These are phyloP conservation scores for Eupithecia centaureata DNA, from an alignment of 2,888 invertebrate genomes.

Conservation along the genomic window DNA sequence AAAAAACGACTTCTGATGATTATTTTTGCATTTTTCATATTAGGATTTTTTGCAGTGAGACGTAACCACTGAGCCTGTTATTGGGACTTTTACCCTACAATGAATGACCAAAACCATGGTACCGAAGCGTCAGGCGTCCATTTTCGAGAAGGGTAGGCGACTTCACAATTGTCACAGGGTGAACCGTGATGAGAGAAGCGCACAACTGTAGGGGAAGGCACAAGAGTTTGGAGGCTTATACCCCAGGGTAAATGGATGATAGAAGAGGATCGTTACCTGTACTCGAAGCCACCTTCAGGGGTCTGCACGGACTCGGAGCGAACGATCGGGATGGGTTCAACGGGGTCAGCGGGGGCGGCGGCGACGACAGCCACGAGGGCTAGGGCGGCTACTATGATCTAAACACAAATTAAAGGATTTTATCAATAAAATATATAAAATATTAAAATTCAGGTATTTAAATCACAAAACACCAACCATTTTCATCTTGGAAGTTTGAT, in stretches of 20 bases:
- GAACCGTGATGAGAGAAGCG: neutral
- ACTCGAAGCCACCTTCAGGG: constrained; percentile 64
- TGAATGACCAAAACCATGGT: neutral
- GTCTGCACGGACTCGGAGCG: constrained; percentile 53
- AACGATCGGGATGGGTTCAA: constrained; percentile 53
- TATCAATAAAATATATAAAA: constrained; percentile 1
- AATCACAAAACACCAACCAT: constrained; percentile 62
- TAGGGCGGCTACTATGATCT: constrained; percentile 56
- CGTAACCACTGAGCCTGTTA: neutral
- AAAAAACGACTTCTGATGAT: no score
- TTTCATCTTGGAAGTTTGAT: constrained; percentile 70
- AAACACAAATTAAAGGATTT: constrained; percentile 12
- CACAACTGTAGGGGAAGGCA: neutral
- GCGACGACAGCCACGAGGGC: constrained; percentile 65
- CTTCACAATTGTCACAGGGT: neutral
- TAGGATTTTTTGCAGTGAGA: neutral
- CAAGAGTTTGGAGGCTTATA: neutral
- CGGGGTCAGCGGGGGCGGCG: constrained; percentile 51
- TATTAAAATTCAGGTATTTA: neutral
- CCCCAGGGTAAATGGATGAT: neutral
- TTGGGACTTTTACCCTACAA: neutral
- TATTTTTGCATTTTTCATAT: neutral
- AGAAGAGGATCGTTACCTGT: constrained; percentile 50
- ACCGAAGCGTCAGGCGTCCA: neutral
- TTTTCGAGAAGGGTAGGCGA: neutral